These are phyloP conservation scores for Eilema caniola DNA, from an alignment of 2,888 invertebrate species.

Conservation along the genomic window DNA sequence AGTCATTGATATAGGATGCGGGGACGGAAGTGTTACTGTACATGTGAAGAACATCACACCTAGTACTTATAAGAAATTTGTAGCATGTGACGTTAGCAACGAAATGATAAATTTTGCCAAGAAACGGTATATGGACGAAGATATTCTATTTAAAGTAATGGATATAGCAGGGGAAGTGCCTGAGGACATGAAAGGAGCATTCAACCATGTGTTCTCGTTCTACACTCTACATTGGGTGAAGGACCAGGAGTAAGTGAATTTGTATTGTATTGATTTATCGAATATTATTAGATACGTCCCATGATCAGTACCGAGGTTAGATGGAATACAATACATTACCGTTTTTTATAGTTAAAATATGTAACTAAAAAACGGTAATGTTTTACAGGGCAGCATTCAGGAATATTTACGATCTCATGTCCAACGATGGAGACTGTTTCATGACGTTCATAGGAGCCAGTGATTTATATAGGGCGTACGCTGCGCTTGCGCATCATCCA, in stretches of 20 bases:
- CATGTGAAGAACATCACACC: conserved; percentile 88
- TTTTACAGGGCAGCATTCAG: conserved; percentile 39
- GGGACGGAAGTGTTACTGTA: conserved; percentile 89
- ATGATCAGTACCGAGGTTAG: too few species aligned
- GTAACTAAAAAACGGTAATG: too few species aligned
- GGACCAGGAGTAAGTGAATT: conserved; percentile 41
- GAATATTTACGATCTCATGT: conserved; percentile 40
- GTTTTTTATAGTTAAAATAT: too few species aligned
- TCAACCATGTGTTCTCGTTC: conserved; percentile 47
- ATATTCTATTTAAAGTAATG: conserved; percentile 43
- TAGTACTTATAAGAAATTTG: conserved; percentile 74
- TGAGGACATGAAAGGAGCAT: conserved; percentile 34
- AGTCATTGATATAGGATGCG: conserved; percentile 89
- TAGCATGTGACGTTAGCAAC: conserved; percentile 90
- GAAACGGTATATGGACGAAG: conserved; percentile 73
- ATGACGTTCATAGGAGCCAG: not conserved
- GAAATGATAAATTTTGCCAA: conserved; percentile 90
- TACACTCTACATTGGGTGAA: conserved; percentile 43
- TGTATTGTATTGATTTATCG: not conserved
- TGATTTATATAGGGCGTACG: not conserved
- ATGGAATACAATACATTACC: too few species aligned
- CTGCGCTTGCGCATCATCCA: not conserved
- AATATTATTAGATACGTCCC: not conserved
- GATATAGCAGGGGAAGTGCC: conserved; percentile 42
- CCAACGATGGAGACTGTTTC: conserved; percentile 40